Conservation (phyloP, 2,113 vertebrate genomes). For the Ailuropoda melanoleuca region DNA sequence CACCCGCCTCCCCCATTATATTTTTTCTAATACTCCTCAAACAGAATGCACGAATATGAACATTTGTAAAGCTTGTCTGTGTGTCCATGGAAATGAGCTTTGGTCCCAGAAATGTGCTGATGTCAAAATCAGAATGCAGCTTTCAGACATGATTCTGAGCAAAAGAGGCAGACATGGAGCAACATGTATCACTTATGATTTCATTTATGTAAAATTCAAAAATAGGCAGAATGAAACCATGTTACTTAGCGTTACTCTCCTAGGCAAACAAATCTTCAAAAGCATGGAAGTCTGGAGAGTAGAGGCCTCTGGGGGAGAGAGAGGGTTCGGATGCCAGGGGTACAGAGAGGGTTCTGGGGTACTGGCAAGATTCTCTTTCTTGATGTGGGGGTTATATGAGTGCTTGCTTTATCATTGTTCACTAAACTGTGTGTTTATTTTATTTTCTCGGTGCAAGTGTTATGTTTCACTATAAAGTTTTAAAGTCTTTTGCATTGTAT, state of each 20-base stretch:
- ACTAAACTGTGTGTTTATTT: background rate
- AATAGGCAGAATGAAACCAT: background rate
- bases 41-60: background rate
- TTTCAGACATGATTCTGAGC: background rate
- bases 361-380: background rate
- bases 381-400: background rate
- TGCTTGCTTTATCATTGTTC: background rate
- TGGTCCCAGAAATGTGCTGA: background rate
- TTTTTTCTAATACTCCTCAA: background rate
- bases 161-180: background rate
- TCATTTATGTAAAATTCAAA: background rate
- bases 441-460: background rate
- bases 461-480: background rate
- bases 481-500: background rate
- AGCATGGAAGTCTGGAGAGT: background rate
- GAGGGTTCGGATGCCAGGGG: background rate
- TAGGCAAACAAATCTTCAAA: background rate
- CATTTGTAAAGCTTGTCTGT: background rate
- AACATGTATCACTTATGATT: background rate
- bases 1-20: too few relatives aligned
- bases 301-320: background rate
- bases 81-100: background rate
- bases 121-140: background rate
- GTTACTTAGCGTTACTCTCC: background rate
- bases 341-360: background rate